These are phyloP conservation scores for Ailuropoda melanoleuca DNA, from an alignment of 2,113 vertebrate species.

Conservation along the genomic window DNA sequence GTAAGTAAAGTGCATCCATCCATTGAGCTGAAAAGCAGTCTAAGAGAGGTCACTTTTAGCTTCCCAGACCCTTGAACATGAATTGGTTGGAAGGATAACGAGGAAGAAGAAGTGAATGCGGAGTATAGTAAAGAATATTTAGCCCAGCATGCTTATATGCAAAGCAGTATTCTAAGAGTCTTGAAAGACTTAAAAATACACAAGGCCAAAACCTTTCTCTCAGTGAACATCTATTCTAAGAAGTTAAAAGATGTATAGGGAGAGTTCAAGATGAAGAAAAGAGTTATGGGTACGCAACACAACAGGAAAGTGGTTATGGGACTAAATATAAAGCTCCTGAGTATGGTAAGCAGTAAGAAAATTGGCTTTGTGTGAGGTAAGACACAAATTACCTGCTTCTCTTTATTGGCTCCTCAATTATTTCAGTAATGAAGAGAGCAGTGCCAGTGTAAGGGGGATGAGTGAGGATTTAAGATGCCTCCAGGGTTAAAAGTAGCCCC, in stretches of 20 bases:
- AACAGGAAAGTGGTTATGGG: not conserved
- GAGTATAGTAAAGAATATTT: constrained; percentile 6
- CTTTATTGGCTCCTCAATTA: not conserved
- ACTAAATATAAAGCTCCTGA: not conserved
- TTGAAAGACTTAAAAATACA: not conserved
- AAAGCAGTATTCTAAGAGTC: not conserved
- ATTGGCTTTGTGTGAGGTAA: not conserved
- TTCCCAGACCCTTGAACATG: not conserved
- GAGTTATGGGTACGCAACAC: not conserved
- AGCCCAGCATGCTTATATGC: not conserved
- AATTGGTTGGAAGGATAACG: not conserved
- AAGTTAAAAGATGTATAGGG: not conserved
- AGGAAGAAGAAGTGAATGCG: not conserved
- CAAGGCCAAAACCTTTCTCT: not conserved
- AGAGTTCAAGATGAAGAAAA: constrained; percentile 22
- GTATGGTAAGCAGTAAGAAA: not conserved
- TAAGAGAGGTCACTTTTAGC: not conserved
- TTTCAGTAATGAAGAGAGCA: not conserved
- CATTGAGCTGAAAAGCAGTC: not conserved
- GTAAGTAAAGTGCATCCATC: not conserved
- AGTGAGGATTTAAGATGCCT: not conserved
- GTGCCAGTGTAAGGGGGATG: not conserved
- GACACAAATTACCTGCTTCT: not conserved
- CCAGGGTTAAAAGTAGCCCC: not conserved
- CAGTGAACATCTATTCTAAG: not conserved